Evolutionary conservation across 2,888 invertebrate genomes (phyloP).

Genomic region (Chymomyza procnemis): DNA sequence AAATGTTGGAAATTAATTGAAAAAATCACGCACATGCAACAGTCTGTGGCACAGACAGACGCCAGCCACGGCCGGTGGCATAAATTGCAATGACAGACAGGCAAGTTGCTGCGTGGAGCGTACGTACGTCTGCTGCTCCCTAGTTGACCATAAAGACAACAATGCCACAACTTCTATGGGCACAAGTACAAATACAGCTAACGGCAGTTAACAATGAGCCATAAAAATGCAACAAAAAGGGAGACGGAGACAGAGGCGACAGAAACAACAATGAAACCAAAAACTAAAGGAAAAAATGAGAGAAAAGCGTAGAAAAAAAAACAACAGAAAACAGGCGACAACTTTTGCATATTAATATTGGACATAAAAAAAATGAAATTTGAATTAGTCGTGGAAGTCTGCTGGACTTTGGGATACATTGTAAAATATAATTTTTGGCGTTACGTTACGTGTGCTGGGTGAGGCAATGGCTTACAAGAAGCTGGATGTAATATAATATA

Average conservation of each 20-base stretch:
- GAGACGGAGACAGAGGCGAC: neutral
- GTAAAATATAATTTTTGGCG: too few relatives aligned
- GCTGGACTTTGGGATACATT: too few relatives aligned
- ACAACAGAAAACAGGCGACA: neutral
- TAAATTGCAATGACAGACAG: neutral
- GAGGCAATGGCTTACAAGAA: too few relatives aligned
- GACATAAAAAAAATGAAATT: neutral
- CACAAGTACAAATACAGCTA: slow-evolving; percentile 1
- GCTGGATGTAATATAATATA: too few relatives aligned
- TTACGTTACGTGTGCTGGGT: too few relatives aligned
- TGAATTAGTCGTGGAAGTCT: too few relatives aligned
- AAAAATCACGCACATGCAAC: slow-evolving; percentile 63
- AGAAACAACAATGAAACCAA: neutral
- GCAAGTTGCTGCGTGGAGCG: neutral
- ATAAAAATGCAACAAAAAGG: neutral
- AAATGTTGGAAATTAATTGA: slow-evolving; percentile 62
- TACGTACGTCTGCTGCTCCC: neutral
- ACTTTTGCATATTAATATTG: neutral
- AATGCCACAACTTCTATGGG: neutral
- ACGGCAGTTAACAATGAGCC: slow-evolving; percentile 1
- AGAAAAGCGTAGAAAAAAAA: too few relatives aligned
- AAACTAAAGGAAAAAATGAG: neutral
- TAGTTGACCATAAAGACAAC: neutral
- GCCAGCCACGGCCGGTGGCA: neutral
- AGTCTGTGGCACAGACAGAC: neutral